Evolutionary conservation across 2,113 vertebrate genomes (phyloP), one percentile per base, ranked within the genome.

Genomic region (Lanius ludovicianus): DNA sequence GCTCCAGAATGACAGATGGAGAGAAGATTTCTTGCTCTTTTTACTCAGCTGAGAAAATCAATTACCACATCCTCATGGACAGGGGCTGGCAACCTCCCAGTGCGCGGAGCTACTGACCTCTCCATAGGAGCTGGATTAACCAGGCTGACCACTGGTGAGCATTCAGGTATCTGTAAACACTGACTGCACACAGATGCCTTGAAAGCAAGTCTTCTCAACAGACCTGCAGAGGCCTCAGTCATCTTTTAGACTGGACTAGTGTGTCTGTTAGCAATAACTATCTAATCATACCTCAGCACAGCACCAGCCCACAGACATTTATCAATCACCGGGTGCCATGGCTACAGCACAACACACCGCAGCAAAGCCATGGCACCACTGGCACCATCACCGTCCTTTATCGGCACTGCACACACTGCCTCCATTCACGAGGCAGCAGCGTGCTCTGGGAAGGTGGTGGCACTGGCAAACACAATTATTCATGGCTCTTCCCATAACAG

Each of bases 101-200:
- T 1, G 4, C 0, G 0, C 10, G 55, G 37, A 67, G 16, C 42
- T 67, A 39, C 41, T 27, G 63, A 50, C 7, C 4, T 47, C 60
- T 68, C 53, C 30, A 9, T 1, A 31, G 65, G 44, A 84, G 63
- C 35, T 52, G 47, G 16, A 55, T 39, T 71, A 56, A 68, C 11
- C 33, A 79, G 23, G 63, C 3, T 44, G 49, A 41, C 33, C 27
- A 30, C 3, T 6, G 23, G 28, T 28, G 18, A 52, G 41, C 30
- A 25, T 49, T 68, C 21, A 22, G 41, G 17, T 12, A 17, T 18
- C 41, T 56, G 28, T 44, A 62, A 83, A 73, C n/a, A 46, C 44
- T 3, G 3, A 11, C 28, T 37, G 65, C 33, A 7, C 3, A n/a
- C 0, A 6, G 44, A 44, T 52, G 27, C 27, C 2, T 37, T 14